Conservation (phyloP, 2,113 vertebrate species). For the Amphilophus citrinellus region DNA sequence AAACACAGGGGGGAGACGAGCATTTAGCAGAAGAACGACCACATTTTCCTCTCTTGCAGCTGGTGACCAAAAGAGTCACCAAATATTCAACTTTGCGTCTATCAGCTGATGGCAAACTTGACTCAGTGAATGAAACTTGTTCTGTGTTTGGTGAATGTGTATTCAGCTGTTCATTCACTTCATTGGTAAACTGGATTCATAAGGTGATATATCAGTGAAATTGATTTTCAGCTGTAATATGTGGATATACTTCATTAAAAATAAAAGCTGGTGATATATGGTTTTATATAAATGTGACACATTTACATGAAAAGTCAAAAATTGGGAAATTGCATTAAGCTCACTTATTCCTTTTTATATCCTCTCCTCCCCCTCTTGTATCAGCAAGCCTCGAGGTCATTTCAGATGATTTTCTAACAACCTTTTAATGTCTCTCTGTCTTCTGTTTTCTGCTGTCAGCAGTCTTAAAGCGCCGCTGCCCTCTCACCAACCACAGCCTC, state of each 20-base stretch:
- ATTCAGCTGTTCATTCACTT: neutral
- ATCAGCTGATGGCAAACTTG: neutral
- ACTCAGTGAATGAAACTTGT: neutral
- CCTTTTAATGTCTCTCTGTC: neutral
- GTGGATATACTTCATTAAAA: neutral
- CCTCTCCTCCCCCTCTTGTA: neutral
- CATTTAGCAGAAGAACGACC: neutral
- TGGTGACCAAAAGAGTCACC: too few species aligned
- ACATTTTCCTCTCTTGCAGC: too few species aligned
- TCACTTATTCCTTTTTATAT: neutral
- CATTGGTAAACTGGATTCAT: neutral
- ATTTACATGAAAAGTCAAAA: neutral
- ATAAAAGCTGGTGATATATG: neutral
- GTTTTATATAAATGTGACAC: neutral
- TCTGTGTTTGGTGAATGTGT: neutral
- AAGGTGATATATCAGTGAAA: neutral
- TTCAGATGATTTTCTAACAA: conserved; percentile 12
- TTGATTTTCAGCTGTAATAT: neutral
- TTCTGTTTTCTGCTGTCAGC: conserved; percentile 5
- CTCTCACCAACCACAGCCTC: conserved; percentile 41
- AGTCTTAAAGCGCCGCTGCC: conserved; percentile 40
- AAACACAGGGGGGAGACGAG: neutral
- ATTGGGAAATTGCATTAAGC: neutral
- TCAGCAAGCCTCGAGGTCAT: neutral
- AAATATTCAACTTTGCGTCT: neutral